Evolutionary conservation across 2,113 vertebrate genomes (phyloP).

Genomic region (Psephotus haematonotus): DNA sequence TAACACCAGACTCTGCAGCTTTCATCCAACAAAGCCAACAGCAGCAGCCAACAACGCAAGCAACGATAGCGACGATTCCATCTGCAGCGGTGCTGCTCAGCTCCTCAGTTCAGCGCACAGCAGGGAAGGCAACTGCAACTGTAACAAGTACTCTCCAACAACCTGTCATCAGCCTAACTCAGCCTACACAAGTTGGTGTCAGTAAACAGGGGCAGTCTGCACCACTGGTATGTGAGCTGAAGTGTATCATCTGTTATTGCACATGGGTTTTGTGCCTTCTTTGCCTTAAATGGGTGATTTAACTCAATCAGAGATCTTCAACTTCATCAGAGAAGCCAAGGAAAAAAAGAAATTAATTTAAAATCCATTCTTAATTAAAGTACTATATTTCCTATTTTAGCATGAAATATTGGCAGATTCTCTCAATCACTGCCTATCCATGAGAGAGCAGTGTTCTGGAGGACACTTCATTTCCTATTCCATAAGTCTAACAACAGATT

Average conservation of each 20-base stretch:
- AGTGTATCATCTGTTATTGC: background rate
- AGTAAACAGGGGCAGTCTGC: conserved; percentile 81
- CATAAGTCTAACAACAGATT: background rate
- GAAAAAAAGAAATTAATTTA: background rate
- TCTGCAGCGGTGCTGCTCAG: conserved; percentile 86
- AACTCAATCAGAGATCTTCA: background rate
- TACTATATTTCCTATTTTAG: background rate
- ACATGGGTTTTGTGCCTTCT: background rate
- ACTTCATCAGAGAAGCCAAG: background rate
- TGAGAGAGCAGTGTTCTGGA: background rate
- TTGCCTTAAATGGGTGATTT: background rate
- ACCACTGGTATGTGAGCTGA: conserved; percentile 77
- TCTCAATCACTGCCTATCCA: background rate
- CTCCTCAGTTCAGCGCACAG: conserved; percentile 77
- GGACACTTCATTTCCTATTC: background rate
- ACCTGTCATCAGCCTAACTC: conserved; percentile 87
- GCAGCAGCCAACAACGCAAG: conserved; percentile 80
- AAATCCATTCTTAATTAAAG: background rate
- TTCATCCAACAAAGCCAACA: conserved; percentile 97
- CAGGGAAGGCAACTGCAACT: conserved; percentile 80
- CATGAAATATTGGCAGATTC: background rate
- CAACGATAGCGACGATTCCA: conserved; percentile 83
- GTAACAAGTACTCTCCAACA: conserved; percentile 87
- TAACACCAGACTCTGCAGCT: conserved; percentile 93
- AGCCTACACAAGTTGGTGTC: conserved; percentile 80